These are phyloP conservation scores for Spermophilus dauricus DNA, from an alignment of 2,113 vertebrate species.

Conservation along the genomic window DNA sequence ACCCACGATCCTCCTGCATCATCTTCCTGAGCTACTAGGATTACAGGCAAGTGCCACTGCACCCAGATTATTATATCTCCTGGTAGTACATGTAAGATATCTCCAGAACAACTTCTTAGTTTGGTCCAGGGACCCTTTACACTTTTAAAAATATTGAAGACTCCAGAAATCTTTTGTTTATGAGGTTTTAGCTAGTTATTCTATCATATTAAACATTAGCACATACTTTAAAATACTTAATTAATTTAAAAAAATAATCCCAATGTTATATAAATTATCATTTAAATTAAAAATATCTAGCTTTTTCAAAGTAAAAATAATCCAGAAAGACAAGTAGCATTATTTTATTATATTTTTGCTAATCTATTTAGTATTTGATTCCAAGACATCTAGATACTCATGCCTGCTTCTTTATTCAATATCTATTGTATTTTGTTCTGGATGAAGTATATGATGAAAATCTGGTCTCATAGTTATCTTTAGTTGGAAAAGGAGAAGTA, in stretches of 20 bases:
- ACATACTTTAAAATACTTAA: neutral
- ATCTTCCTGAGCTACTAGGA: too few relatives aligned
- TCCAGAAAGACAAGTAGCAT: neutral
- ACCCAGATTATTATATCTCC: neutral
- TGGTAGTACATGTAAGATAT: neutral
- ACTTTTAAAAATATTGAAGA: neutral
- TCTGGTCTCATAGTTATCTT: neutral
- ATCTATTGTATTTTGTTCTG: neutral
- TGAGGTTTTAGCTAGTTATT: neutral
- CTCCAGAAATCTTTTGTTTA: neutral
- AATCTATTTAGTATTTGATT: neutral
- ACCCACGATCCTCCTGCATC: too few relatives aligned
- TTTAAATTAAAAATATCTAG: neutral
- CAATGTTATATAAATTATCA: neutral
- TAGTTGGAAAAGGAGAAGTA: neutral
- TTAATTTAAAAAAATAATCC: neutral
- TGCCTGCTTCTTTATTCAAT: neutral
- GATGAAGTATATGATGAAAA: neutral
- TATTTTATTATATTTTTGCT: slow-evolving; percentile 10
- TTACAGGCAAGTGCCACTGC: too few relatives aligned
- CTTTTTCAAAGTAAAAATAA: slow-evolving; percentile 22
- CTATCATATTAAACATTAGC: neutral
- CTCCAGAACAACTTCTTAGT: neutral
- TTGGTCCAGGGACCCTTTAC: neutral
- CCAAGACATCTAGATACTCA: neutral